Percentiles rank a stretch among this genome's conserved stretches.
Conservation (phyloP, 2,888 invertebrate species). For the Agrochola macilenta region DNA sequence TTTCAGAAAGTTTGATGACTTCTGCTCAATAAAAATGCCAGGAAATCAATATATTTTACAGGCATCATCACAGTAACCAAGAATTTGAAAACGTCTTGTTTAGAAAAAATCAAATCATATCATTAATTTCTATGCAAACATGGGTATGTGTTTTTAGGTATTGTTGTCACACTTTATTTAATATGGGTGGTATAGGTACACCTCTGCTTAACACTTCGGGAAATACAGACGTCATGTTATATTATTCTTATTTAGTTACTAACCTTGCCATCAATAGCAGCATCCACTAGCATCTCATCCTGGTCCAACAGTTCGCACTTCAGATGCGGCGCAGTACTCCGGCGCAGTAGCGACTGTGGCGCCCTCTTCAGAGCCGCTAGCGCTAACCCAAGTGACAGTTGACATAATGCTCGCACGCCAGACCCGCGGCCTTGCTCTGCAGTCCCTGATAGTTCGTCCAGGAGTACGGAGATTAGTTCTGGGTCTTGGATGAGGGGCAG, state of each 20-base stretch:
- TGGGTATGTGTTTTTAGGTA: too few species aligned
- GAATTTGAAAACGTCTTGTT: too few species aligned
- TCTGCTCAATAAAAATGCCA: too few species aligned
- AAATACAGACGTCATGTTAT: too few species aligned
- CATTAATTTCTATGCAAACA: too few species aligned
- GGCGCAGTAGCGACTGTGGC: constrained; percentile 80
- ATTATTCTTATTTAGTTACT: neutral
- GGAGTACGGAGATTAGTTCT: constrained; percentile 89
- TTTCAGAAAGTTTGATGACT: too few species aligned
- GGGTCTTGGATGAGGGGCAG: constrained; percentile 92
- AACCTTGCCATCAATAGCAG: constrained; percentile 93
- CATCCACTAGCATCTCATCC: constrained; percentile 95
- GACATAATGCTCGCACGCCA: constrained; percentile 82
- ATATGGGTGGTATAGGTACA: too few species aligned
- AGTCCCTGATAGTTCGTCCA: constrained; percentile 87
- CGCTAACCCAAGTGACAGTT: constrained; percentile 80
- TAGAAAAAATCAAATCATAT: too few species aligned
- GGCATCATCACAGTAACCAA: too few species aligned
- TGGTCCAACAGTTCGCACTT: constrained; percentile 91
- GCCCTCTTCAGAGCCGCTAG: constrained; percentile 85
- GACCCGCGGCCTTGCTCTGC: constrained; percentile 47
- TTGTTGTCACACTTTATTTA: too few species aligned
- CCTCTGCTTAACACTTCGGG: too few species aligned
- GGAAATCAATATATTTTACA: too few species aligned
- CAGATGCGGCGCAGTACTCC: constrained; percentile 58